These are phyloP conservation scores for Poecilus cupreus DNA, from an alignment of 2,888 invertebrate species.

Conservation along the genomic window DNA sequence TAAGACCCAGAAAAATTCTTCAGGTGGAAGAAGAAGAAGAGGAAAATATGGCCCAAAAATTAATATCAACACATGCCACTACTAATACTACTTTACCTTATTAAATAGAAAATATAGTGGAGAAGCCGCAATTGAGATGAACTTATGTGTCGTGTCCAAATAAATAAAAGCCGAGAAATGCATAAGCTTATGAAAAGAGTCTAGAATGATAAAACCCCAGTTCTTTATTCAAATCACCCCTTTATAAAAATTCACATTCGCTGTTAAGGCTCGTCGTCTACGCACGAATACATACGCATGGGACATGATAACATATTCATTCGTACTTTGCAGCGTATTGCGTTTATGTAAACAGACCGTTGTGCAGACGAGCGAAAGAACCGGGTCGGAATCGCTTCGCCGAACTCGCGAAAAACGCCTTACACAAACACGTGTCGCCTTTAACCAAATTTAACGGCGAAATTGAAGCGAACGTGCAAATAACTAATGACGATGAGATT, in stretches of 20 bases:
- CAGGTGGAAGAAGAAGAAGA: no score
- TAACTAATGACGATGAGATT: neutral
- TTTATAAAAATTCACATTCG: constrained; percentile 25
- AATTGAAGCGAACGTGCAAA: neutral
- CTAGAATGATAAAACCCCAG: neutral
- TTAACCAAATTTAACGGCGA: neutral
- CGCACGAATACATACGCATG: constrained; percentile 26
- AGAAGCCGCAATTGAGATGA: no score
- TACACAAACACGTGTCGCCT: neutral
- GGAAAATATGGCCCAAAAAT: no score
- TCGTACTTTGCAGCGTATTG: constrained; percentile 39
- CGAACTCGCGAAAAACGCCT: no score
- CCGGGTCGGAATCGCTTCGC: no score
- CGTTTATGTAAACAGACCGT: constrained; percentile 48
- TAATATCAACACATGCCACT: no score
- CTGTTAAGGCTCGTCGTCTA: neutral
- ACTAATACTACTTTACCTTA: no score
- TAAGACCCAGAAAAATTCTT: no score
- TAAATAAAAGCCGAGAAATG: no score
- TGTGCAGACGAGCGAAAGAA: constrained; percentile 42
- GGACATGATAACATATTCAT: constrained; percentile 53
- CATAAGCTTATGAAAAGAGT: neutral
- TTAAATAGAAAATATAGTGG: no score
- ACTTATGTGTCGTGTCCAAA: no score
- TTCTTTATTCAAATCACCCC: neutral